Conservation (phyloP, 2,113 vertebrate genomes). For the Helogale parvula region DNA sequence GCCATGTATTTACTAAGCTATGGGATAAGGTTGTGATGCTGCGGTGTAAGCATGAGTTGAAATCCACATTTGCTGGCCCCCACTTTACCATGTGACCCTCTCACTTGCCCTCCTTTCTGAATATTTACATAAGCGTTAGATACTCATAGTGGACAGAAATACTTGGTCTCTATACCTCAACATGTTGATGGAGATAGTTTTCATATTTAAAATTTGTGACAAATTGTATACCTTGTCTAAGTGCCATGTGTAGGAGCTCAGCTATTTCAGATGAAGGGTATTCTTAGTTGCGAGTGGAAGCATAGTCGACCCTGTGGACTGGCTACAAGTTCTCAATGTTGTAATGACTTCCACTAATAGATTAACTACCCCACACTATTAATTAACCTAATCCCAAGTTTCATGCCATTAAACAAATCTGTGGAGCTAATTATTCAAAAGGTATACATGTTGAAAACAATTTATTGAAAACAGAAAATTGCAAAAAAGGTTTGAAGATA, state of each 20-base stretch:
- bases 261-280: not conserved
- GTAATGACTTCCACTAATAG: not conserved
- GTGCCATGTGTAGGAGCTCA: not conserved
- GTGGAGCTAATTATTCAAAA: not conserved
- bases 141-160: not conserved
- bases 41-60: not conserved
- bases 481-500: not conserved
- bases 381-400: not conserved
- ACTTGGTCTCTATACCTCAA: not conserved
- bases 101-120: not conserved
- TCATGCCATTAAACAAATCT: constrained; percentile 24
- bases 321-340: not conserved
- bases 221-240: not conserved
- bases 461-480: not conserved
- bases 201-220: not conserved
- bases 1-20: not conserved
- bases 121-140: not conserved
- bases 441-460: not conserved
- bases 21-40: not conserved
- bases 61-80: not conserved
- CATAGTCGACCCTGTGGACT: not conserved
- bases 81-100: not conserved
- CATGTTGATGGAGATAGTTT: not conserved
- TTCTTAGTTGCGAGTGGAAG: not conserved
- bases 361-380: not conserved